Evolutionary conservation across 2,113 vertebrate genomes (phyloP).

Genomic region (Scolopax mira): DNA sequence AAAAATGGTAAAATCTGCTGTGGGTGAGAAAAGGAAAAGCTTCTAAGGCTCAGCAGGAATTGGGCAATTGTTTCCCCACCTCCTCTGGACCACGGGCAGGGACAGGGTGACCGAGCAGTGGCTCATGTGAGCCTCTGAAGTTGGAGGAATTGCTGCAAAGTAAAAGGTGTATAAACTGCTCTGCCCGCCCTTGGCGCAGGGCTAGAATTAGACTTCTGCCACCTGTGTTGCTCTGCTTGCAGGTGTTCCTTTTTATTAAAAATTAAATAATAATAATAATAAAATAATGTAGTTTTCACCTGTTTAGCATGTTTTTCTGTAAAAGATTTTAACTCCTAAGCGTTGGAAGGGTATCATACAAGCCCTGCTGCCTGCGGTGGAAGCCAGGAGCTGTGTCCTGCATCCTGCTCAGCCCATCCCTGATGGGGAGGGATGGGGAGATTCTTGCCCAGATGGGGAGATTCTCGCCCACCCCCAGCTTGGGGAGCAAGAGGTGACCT

Average conservation of each 20-base stretch:
- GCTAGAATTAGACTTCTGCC: not conserved
- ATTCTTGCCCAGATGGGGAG: not conserved
- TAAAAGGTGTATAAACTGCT: not conserved
- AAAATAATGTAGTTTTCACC: not conserved
- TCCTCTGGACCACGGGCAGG: not conserved
- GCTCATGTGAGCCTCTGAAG: not conserved
- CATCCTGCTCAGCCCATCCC: not conserved
- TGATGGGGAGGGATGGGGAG: not conserved
- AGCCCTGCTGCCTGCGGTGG: not conserved
- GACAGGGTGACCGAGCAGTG: not conserved
- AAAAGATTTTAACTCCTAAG: not conserved
- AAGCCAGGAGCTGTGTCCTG: rapidly evolving
- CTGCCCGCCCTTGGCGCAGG: not conserved
- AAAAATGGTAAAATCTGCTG: not conserved
- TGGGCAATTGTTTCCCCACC: not conserved
- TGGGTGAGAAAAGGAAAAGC: not conserved
- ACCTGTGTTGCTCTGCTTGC: not conserved
- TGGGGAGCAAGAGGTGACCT: not conserved
- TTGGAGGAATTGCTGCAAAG: not conserved
- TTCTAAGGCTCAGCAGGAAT: not conserved
- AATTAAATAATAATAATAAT: not conserved
- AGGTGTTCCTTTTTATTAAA: not conserved
- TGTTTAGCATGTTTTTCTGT: not conserved
- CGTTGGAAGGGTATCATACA: not conserved
- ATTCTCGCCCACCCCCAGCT: not conserved